Evolutionary conservation across 2,113 vertebrate species (phyloP).

Genomic region (Mirounga angustirostris): DNA sequence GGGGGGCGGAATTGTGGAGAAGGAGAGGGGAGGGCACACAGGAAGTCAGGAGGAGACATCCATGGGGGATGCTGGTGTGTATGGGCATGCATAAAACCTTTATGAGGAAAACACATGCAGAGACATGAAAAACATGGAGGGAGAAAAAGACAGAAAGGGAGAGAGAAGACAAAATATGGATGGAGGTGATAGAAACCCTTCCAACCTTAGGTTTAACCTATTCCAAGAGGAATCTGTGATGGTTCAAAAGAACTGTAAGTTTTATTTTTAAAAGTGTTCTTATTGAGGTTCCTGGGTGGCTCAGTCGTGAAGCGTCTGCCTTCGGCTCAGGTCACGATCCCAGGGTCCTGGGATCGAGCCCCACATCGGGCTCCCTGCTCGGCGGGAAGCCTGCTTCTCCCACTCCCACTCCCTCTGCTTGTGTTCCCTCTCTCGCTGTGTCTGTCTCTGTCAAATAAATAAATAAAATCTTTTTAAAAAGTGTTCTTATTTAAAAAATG

Average conservation of each 20-base stretch:
- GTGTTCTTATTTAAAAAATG: neutral
- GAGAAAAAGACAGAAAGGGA: rapidly evolving
- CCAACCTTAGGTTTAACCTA: neutral
- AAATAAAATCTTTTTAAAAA: neutral
- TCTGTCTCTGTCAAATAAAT: no score
- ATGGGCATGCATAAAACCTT: neutral
- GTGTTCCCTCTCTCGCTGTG: no score
- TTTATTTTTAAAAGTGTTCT: neutral
- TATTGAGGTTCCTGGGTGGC: no score
- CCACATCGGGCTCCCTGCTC: no score
- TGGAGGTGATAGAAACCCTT: neutral
- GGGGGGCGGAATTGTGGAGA: no score
- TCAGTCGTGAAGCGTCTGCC: no score
- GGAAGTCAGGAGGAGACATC: neutral
- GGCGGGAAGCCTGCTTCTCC: no score
- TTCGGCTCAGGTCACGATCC: no score
- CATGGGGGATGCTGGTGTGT: neutral
- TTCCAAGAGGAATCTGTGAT: neutral
- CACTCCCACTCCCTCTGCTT: no score
- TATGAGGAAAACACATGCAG: neutral
- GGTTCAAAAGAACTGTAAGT: neutral
- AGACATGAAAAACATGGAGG: neutral
- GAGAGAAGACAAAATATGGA: neutral
- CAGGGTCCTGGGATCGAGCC: no score
- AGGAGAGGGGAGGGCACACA: neutral